Evolutionary conservation across 1,140 invertebrate genomes (phyloP).

Genomic region (Meloidogyne chitwoodi): DNA sequence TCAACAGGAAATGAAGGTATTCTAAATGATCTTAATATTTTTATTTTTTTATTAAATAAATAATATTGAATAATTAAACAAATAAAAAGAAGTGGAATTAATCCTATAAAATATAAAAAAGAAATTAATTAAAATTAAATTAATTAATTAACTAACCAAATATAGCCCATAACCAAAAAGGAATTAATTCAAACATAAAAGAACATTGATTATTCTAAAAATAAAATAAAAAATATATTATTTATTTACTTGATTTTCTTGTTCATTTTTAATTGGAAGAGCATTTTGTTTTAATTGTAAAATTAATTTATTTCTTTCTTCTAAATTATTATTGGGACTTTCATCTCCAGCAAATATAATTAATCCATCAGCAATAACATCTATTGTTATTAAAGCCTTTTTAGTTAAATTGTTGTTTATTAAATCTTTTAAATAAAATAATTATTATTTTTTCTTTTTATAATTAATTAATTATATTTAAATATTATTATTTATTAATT

Average conservation of each 20-base stretch:
- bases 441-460: too few species aligned
- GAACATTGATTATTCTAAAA: not conserved
- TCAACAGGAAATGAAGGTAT: slow-evolving; percentile 5
- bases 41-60: slow-evolving; percentile 3
- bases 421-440: not conserved
- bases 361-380: slow-evolving; percentile 10
- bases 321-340: not conserved
- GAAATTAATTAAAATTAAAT: not conserved
- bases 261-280: not conserved
- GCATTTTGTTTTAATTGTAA: not conserved
- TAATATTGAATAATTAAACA: slow-evolving; percentile 5
- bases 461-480: not conserved
- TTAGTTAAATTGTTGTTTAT: not conserved
- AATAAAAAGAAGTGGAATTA: not conserved
- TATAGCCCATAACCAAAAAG: not conserved
- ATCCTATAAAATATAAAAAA: not conserved
- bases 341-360: slow-evolving; percentile 18
- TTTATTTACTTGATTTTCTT: not conserved
- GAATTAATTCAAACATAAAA: not conserved
- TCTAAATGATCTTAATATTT: not conserved
- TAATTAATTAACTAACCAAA: not conserved
- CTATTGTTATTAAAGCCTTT: slow-evolving; percentile 7
- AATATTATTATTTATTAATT: not conserved
- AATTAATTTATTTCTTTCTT: not conserved
- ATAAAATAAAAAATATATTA: too few species aligned